Base-by-base conservation (phyloP, 2,797 vertebrate species). In the Gymnothorax javanicus region DNA sequence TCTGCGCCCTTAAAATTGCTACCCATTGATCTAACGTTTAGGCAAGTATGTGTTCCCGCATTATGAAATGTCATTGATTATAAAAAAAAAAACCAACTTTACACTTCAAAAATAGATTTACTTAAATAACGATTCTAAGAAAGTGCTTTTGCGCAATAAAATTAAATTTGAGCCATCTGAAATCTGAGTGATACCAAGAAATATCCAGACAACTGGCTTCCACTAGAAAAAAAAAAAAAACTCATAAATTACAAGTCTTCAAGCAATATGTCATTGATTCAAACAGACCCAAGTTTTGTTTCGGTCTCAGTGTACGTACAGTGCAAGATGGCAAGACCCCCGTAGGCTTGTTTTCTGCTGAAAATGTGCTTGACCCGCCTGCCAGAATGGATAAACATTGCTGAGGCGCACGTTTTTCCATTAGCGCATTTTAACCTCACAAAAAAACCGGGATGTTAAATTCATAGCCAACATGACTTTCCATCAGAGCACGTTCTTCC, bases 111-210 rank as follows among this genome's bases (percentile, higher is more conserved):
- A 75, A 25, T 17, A n/a, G 25, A 8, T 7, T 67, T 69, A 1
- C 33, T 71, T 11, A 73, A 73, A 73, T 69, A n/a, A n/a, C 7
- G 13, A 43, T 73, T 73, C 69, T 13, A 73, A 73, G 69, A 73
- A 73, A 73, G 69, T 25, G 62, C 23, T 77, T 89, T 67, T 89
- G 86, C 90, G 88, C 27, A 82, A 71, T 62, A 43, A 59, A 88
- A 84, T 69, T 85, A 84, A 58, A 57, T 86, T 83, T 17, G 52
- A 84, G 84, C 67, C 82, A 82, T 87, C 75, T 59, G 84, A 86
- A 88, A 43, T 85, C 88, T 88, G 92, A 88, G 89, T 86, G 86
- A 89, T 91, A 85, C 88, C 9, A 15, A 87, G 90, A 92, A 86
- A 85, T 83, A 88, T 88, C 89, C 86, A 11, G 86, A 90, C 86